A percentile compares a stretch with the other conserved stretches of the same genome.
phyloP scores from a whole-genome alignment of 2,888 invertebrate species.

The Microctonus hyperodae region DNA sequence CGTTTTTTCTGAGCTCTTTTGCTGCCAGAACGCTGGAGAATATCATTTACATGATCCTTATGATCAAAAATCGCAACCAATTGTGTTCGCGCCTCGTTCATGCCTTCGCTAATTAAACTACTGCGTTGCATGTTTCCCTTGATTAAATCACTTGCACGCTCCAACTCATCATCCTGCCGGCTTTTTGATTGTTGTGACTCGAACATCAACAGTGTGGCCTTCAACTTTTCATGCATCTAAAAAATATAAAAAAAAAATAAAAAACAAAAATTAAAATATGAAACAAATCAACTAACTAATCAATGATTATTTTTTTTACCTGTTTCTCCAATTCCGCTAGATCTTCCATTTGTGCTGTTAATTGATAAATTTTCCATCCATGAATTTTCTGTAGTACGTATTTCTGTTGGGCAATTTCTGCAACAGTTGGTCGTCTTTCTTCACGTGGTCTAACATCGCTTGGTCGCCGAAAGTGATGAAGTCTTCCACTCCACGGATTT shows the following conservation, averaged over 20 bases:
- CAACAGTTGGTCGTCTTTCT: constrained; percentile 84
- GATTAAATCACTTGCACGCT: constrained; percentile 60
- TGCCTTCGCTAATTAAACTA: constrained; percentile 90
- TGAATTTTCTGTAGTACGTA: constrained; percentile 87
- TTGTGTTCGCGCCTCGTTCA: constrained; percentile 86
- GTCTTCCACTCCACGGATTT: constrained; percentile 52
- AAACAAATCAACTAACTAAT: too few species aligned
- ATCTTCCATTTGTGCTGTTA: constrained; percentile 93
- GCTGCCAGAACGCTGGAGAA: constrained; percentile 88
- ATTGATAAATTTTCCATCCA: constrained; percentile 94
- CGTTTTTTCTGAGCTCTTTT: constrained; percentile 93
- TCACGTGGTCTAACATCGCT: constrained; percentile 89
- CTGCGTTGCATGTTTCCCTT: constrained; percentile 96
- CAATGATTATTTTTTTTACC: too few species aligned
- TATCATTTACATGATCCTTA: constrained; percentile 86
- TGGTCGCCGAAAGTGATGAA: constrained; percentile 59
- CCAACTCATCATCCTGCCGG: constrained; percentile 56
- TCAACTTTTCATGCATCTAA: constrained; percentile 60
- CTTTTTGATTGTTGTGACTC: constrained; percentile 55
- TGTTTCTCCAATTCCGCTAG: constrained; percentile 67
- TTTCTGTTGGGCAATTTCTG: constrained; percentile 88
- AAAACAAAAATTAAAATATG: background rate
- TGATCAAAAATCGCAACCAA: constrained; percentile 92
- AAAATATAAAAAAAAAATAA: constrained; percentile 23
- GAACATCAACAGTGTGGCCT: constrained; percentile 54